These are phyloP conservation scores for Drosophila algonquin DNA, from an alignment of 2,888 invertebrate species.

Conservation along the genomic window DNA sequence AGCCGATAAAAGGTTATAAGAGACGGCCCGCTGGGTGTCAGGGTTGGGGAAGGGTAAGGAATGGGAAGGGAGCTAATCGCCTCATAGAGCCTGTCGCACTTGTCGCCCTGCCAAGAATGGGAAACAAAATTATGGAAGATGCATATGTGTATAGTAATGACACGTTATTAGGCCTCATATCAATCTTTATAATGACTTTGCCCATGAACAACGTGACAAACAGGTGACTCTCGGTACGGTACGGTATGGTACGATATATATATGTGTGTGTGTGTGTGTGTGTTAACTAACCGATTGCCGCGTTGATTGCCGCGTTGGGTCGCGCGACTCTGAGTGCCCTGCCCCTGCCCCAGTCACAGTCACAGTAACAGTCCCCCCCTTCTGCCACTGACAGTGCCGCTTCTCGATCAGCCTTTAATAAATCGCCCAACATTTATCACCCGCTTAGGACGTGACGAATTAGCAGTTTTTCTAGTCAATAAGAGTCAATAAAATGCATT, in stretches of 20 bases:
- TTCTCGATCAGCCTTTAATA: slow-evolving; percentile 35
- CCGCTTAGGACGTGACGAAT: slow-evolving; percentile 71
- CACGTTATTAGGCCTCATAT: slow-evolving; percentile 75
- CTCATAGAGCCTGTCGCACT: slow-evolving; percentile 61
- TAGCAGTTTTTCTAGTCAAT: slow-evolving; percentile 62
- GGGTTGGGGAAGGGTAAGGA: too few species aligned
- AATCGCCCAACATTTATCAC: slow-evolving; percentile 75
- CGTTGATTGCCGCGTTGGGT: slow-evolving; percentile 39
- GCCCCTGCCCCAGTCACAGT: too few species aligned
- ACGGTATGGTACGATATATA: neutral
- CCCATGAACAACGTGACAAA: slow-evolving; percentile 60
- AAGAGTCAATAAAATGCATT: slow-evolving; percentile 61
- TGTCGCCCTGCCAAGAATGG: slow-evolving; percentile 42
- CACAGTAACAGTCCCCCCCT: too few species aligned
- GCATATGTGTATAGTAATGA: slow-evolving; percentile 34
- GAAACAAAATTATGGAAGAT: slow-evolving; percentile 5
- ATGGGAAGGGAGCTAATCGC: slow-evolving; percentile 19
- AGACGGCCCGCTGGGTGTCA: slow-evolving; percentile 29
- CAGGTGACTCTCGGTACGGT: slow-evolving; percentile 7
- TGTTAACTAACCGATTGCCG: slow-evolving; percentile 71
- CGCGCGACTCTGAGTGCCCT: slow-evolving; percentile 61
- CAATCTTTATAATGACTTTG: slow-evolving; percentile 71
- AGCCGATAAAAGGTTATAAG: slow-evolving; percentile 57
- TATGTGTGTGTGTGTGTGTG: neutral
- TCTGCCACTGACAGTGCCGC: slow-evolving; percentile 15